Evolutionary conservation across 2,888 invertebrate species (phyloP).

Genomic region (Diabrotica balteata): DNA sequence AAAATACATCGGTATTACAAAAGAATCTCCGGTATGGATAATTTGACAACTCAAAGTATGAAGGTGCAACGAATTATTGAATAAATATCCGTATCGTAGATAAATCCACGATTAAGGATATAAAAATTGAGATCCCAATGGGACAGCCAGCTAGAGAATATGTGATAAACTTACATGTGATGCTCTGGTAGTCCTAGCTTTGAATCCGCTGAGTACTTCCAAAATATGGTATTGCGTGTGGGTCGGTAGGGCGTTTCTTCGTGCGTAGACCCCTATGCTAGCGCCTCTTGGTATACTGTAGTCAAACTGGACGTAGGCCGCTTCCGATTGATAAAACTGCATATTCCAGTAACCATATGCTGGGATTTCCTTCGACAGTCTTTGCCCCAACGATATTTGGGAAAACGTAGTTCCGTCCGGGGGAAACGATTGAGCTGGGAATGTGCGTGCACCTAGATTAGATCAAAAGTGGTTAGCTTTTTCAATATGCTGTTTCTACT

Average conservation of each 20-base stretch:
- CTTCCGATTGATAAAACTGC: conserved; percentile 94
- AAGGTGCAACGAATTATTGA: too few species aligned
- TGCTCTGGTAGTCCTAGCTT: conserved; percentile 82
- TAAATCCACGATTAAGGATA: too few species aligned
- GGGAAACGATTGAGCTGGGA: conserved; percentile 89
- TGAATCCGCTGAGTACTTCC: conserved; percentile 90
- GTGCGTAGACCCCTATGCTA: conserved; percentile 93
- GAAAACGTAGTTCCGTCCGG: conserved; percentile 92
- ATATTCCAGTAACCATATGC: conserved; percentile 97
- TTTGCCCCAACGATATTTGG: conserved; percentile 87
- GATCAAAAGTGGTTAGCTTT: not conserved
- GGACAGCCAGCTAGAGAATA: too few species aligned
- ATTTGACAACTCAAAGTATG: too few species aligned
- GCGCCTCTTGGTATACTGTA: conserved; percentile 91
- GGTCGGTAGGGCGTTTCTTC: conserved; percentile 92
- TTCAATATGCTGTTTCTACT: too few species aligned
- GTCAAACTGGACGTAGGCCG: conserved; percentile 93
- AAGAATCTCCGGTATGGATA: too few species aligned
- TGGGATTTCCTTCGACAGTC: conserved; percentile 86
- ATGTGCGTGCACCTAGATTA: conserved; percentile 80
- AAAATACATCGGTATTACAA: too few species aligned
- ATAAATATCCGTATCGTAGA: too few species aligned
- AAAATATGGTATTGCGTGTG: conserved; percentile 97
- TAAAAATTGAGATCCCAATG: not conserved
- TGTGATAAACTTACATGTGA: conserved; percentile 77